Conservation (phyloP, 2,113 vertebrate species). For the Dissostichus mawsoni region DNA sequence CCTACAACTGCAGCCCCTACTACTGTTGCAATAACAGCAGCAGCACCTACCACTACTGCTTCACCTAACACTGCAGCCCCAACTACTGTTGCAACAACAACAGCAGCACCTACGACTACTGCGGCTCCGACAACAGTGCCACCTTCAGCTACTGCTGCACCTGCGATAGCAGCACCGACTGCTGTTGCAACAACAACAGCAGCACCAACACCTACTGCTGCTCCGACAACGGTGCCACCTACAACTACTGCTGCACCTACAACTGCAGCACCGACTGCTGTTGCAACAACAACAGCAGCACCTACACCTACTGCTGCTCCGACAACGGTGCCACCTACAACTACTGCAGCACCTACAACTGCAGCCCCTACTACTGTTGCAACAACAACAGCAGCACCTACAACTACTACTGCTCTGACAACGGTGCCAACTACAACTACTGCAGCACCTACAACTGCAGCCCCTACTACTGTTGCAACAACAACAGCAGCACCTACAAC, state of each 20-base stretch:
- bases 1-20: too few species aligned
- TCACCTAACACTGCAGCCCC: too few species aligned
- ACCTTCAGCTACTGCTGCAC: background rate
- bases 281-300: background rate
- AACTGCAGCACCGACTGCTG: background rate
- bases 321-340: too few species aligned
- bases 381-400: background rate
- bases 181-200: background rate
- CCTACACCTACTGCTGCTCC: too few species aligned
- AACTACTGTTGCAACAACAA: background rate
- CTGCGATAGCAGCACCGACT: background rate
- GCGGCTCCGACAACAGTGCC: too few species aligned
- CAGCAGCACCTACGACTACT: background rate
- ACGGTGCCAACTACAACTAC: background rate
- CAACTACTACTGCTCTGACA: background rate
- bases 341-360: background rate
- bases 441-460: background rate
- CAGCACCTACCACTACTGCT: too few species aligned
- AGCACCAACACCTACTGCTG: too few species aligned
- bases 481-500: background rate
- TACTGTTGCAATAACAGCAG: too few species aligned
- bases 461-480: background rate
- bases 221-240: too few species aligned
- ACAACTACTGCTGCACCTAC: background rate
- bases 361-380: background rate